Conservation (phyloP, 2,888 invertebrate genomes). For the Caenorhabditis sp. region DNA sequence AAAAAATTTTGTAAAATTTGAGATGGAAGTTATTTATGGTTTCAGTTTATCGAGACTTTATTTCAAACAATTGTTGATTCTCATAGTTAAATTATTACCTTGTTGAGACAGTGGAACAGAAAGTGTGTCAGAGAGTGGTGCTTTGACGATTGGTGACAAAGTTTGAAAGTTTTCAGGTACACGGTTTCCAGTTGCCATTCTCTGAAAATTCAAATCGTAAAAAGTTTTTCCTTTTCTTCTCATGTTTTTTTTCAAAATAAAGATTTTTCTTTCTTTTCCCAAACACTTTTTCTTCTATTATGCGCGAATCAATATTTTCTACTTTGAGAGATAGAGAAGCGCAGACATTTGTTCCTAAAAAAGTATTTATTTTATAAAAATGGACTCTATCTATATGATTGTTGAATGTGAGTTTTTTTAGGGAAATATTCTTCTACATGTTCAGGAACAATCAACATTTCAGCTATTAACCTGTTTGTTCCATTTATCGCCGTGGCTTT, state of each 20-base stretch:
- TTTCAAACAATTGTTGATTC: neutral
- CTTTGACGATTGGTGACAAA: slow-evolving; percentile 55
- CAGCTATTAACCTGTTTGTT: neutral
- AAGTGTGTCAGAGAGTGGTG: slow-evolving; percentile 57
- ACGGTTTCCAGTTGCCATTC: slow-evolving; percentile 61
- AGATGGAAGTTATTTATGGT: too few relatives aligned
- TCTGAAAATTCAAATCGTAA: neutral
- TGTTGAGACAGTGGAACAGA: slow-evolving; percentile 60
- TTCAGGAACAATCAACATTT: neutral
- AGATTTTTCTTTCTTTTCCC: too few relatives aligned
- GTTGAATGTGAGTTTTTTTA: neutral
- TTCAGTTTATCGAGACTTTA: neutral
- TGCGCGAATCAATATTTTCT: too few relatives aligned
- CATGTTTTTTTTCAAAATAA: neutral
- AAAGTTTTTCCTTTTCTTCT: slow-evolving; percentile 3
- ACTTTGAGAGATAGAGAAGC: neutral
- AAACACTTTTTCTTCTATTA: too few relatives aligned
- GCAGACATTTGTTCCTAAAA: too few relatives aligned
- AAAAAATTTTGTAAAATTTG: too few relatives aligned
- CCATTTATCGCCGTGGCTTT: neutral
- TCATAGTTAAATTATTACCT: slow-evolving; percentile 12
- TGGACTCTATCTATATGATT: neutral
- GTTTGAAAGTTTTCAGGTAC: slow-evolving; percentile 56
- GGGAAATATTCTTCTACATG: too few relatives aligned
- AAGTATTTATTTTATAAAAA: too few relatives aligned